Conservation (phyloP, 1,140 invertebrate species). For the Micrasema minimum region DNA sequence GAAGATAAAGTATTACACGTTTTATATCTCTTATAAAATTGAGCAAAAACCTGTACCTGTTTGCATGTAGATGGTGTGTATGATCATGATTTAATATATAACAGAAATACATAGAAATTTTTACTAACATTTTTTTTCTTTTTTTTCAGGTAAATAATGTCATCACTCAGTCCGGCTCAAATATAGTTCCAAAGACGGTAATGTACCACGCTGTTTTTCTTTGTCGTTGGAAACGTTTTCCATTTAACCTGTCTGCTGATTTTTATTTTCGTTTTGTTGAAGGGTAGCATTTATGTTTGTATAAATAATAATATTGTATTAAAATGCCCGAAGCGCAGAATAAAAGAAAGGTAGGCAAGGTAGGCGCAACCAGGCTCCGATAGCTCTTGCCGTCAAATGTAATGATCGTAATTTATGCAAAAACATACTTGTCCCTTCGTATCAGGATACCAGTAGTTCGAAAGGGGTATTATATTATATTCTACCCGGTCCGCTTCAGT, state of each 20-base stretch:
- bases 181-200: too few species aligned
- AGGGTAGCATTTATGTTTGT: too few species aligned
- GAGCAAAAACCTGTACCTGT: too few species aligned
- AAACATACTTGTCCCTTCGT: constrained; percentile 40
- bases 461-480: constrained; percentile 33
- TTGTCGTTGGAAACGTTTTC: too few species aligned
- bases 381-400: constrained; percentile 28
- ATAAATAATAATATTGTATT: constrained; percentile 1
- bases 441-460: constrained; percentile 35
- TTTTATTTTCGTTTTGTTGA: too few species aligned
- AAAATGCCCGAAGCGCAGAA: constrained; percentile 29
- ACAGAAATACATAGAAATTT: too few species aligned
- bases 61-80: too few species aligned
- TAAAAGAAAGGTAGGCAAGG: constrained; percentile 21
- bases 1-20: constrained; percentile 28
- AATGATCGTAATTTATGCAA: constrained; percentile 44
- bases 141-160: constrained; percentile 12
- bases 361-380: constrained; percentile 27
- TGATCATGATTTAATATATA: too few species aligned
- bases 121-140: background rate
- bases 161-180: too few species aligned
- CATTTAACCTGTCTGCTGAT: too few species aligned
- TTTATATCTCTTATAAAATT: constrained; percentile 13
- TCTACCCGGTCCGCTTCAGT: constrained; percentile 15
- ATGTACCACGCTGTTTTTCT: too few species aligned